Percentiles rank a stretch among this genome's conserved stretches.
These are phyloP conservation scores for Standfussiana lucernea DNA, from an alignment of 2,888 invertebrate genomes.

Conservation along the genomic window DNA sequence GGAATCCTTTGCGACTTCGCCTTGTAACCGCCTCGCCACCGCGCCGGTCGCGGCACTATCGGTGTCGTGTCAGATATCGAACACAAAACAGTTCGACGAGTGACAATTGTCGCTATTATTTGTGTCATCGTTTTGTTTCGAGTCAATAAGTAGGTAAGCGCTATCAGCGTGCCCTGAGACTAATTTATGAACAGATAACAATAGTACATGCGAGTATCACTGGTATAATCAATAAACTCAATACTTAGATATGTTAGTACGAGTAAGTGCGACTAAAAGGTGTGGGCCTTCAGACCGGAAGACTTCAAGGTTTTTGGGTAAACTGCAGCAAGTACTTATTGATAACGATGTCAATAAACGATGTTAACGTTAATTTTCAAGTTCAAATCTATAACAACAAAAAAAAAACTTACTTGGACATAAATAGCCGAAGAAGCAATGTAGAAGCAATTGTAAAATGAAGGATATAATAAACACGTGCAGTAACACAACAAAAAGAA, in stretches of 20 bases:
- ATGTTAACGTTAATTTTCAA: background rate
- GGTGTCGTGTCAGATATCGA: background rate
- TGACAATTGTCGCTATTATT: constrained; percentile 30
- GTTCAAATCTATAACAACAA: background rate
- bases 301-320: constrained; percentile 1
- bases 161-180: constrained; percentile 51
- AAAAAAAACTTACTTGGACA: background rate
- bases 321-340: background rate
- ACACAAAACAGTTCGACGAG: background rate
- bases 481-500: background rate
- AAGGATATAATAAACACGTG: too few species aligned
- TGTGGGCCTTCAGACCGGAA: background rate
- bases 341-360: background rate
- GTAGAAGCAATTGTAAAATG: too few species aligned
- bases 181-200: constrained; percentile 52
- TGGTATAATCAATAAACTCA: constrained; percentile 14
- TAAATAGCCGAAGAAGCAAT: background rate
- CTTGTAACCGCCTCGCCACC: background rate
- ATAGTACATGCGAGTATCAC: constrained; percentile 2
- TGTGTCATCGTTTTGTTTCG: constrained; percentile 40
- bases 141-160: constrained; percentile 32
- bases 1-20: background rate
- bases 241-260: background rate
- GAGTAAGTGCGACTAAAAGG: background rate
- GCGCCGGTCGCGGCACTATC: background rate